phyloP scores from a whole-genome alignment of 2,113 vertebrate genomes.

The Rallus limicola region DNA sequence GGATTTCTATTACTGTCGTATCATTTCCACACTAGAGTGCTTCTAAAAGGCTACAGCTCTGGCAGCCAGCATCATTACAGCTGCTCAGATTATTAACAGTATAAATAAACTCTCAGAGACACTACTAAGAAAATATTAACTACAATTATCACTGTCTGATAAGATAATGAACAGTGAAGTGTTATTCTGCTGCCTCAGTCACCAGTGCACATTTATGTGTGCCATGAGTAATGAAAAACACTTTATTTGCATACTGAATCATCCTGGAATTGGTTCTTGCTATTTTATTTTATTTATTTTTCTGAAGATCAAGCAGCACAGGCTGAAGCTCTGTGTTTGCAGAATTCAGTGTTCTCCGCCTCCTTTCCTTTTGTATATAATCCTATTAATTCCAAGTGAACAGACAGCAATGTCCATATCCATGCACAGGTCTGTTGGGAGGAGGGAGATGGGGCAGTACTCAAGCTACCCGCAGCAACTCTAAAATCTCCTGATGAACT shows the following conservation, averaged over 20 bases:
- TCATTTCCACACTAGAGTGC: conserved; percentile 26
- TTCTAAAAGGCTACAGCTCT: conserved; percentile 39
- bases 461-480: neutral
- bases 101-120: conserved; percentile 67
- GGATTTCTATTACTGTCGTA: neutral
- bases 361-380: neutral
- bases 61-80: conserved; percentile 33
- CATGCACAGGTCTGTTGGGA: neutral
- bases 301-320: conserved; percentile 12
- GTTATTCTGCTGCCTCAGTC: conserved; percentile 46
- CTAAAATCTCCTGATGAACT: neutral
- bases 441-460: neutral
- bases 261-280: conserved; percentile 4
- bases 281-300: conserved; percentile 26
- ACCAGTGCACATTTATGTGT: neutral
- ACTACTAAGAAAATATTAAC: conserved; percentile 62
- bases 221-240: conserved; percentile 12
- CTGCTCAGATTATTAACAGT: conserved; percentile 58
- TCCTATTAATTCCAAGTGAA: conserved; percentile 48
- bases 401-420: neutral
- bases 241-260: conserved; percentile 32
- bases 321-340: neutral
- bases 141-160: conserved; percentile 59
- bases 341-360: neutral
- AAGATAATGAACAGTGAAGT: conserved; percentile 53